Evolutionary conservation across 1,140 invertebrate species (phyloP).

Genomic region (Drosophila mauritiana): DNA sequence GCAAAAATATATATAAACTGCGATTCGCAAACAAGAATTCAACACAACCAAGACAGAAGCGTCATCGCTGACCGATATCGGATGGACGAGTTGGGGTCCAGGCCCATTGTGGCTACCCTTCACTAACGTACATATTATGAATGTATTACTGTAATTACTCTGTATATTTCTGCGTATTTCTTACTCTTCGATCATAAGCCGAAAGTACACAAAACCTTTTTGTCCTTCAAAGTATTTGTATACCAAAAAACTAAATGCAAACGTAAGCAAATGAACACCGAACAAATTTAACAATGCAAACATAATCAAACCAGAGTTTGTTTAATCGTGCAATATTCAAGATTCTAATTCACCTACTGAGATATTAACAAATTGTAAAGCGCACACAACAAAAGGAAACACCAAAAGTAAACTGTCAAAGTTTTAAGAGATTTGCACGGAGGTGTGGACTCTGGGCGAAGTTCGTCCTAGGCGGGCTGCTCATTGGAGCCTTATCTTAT

Average conservation of each 20-base stretch:
- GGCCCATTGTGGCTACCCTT: background rate
- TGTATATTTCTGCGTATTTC: slow-evolving; percentile 77
- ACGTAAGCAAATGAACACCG: slow-evolving; percentile 42
- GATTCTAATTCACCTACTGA: slow-evolving; percentile 28
- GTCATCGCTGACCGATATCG: slow-evolving; percentile 81
- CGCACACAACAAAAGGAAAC: slow-evolving; percentile 53
- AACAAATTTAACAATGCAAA: slow-evolving; percentile 56
- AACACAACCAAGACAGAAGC: slow-evolving; percentile 63
- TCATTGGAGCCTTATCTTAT: background rate
- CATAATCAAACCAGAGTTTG: slow-evolving; percentile 51
- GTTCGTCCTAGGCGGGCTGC: slow-evolving; percentile 1
- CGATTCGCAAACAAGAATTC: slow-evolving; percentile 30
- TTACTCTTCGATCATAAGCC: slow-evolving; percentile 55
- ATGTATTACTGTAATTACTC: slow-evolving; percentile 78
- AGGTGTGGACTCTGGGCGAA: background rate
- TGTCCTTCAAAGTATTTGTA: slow-evolving; percentile 72
- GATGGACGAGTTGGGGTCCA: slow-evolving; percentile 46
- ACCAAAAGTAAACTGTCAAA: slow-evolving; percentile 7
- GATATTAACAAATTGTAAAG: slow-evolving; percentile 58
- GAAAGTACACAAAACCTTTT: slow-evolving; percentile 50
- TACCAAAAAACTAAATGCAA: slow-evolving; percentile 63
- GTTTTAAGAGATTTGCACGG: slow-evolving; percentile 2
- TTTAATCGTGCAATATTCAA: slow-evolving; percentile 54
- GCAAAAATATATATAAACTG: slow-evolving; percentile 25
- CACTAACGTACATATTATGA: slow-evolving; percentile 48